These are phyloP conservation scores for Temnothorax longispinosus DNA, from an alignment of 1,140 invertebrate species.

Conservation along the genomic window DNA sequence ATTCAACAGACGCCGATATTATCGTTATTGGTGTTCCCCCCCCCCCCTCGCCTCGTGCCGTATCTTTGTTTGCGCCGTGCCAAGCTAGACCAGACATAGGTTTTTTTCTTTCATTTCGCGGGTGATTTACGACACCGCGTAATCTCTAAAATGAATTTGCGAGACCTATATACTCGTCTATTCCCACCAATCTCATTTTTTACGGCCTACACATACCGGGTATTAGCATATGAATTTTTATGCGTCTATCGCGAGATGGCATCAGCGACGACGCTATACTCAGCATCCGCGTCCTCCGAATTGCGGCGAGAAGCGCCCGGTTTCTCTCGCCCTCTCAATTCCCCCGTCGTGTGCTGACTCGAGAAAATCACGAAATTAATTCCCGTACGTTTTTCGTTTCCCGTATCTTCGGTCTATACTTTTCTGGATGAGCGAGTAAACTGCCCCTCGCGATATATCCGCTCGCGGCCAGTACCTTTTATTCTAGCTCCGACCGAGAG, in stretches of 20 bases:
- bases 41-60: background rate
- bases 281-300: background rate
- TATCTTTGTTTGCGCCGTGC: background rate
- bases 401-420: conserved; percentile 24
- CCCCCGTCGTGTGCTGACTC: background rate
- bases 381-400: background rate
- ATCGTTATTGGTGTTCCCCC: background rate
- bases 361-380: conserved; percentile 46
- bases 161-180: background rate
- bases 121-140: conserved; percentile 45
- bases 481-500: background rate
- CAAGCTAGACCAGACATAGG: background rate
- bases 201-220: background rate
- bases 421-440: conserved; percentile 24
- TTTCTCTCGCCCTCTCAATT: background rate
- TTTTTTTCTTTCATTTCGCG: conserved; percentile 29
- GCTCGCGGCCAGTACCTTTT: background rate
- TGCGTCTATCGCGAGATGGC: conserved; percentile 25
- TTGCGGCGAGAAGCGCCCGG: background rate
- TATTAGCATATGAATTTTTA: conserved; percentile 46
- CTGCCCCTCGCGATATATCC: background rate
- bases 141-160: conserved; percentile 44
- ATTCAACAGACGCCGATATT: conserved; percentile 29
- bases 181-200: conserved; percentile 1
- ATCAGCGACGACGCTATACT: conserved; percentile 14